These are phyloP conservation scores for Cotesia glomerata DNA, from an alignment of 1,140 invertebrate species.

Conservation along the genomic window DNA sequence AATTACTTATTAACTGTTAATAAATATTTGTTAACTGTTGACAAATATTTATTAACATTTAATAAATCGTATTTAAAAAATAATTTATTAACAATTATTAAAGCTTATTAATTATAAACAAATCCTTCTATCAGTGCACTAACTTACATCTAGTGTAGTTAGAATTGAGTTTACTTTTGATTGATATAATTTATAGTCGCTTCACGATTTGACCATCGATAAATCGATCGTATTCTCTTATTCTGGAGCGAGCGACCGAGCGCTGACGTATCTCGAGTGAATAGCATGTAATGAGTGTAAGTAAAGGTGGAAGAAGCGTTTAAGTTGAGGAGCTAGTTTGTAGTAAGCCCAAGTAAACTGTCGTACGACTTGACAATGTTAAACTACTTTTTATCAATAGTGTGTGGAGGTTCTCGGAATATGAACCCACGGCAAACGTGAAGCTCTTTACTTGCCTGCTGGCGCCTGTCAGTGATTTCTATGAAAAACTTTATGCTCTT, in stretches of 20 bases:
- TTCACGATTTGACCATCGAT: slow-evolving; percentile 20
- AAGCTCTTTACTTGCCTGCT: not conserved
- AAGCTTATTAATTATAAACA: no score
- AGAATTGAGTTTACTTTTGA: not conserved
- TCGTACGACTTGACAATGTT: not conserved
- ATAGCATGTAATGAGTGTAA: no score
- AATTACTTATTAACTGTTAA: no score
- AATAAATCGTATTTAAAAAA: no score
- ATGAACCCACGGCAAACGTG: not conserved
- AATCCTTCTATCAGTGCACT: no score
- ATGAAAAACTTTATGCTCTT: not conserved
- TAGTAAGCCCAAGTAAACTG: no score
- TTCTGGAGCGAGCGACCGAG: not conserved
- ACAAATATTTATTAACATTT: no score
- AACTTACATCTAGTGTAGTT: no score
- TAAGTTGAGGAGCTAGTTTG: no score
- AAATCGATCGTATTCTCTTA: slow-evolving; percentile 16
- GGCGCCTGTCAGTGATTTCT: slow-evolving; percentile 2
- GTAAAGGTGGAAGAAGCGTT: no score
- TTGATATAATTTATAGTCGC: slow-evolving; percentile 11
- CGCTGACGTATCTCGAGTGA: not conserved
- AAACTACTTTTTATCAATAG: not conserved
- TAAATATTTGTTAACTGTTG: no score
- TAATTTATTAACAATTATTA: no score
- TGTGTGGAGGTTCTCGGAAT: not conserved